Base-by-base conservation (phyloP, 2,113 vertebrate species). In the Caracal caracal region DNA sequence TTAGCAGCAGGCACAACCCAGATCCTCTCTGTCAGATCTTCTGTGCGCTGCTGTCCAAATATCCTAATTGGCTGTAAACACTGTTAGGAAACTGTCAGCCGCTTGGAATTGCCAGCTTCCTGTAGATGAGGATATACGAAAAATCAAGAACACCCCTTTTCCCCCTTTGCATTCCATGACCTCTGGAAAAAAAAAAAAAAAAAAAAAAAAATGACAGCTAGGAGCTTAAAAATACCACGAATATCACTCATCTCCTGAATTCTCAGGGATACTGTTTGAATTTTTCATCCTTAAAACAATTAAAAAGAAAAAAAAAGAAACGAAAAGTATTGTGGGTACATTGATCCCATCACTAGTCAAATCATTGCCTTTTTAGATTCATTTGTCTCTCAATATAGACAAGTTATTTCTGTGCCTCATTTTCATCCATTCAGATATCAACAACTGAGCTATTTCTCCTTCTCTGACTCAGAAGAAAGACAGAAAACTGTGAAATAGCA, bases 401-500 rank as follows among this genome's bases (percentile, higher is more conserved):
- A 94, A 15, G 22, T 70, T 93, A 76, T 56, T 70, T 70, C 80
- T 88, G 40, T 61, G 56, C 33, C 11, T 66, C 33, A 78, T 80
- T 94, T 89, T 79, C 53, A 70, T 33, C 12, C 33, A 47, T 75
- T 93, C 35, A 92, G 13, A 96, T 66, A 56, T 26, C 78, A 88
- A 78, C 73, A 87, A 51, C 65, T 56, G 76, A 94, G 61, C 35
- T 89, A 33, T 83, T 56, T 88, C 33, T 61, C 66, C 37, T 82
- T 78, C 30, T 83, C 37, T 70, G 49, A 78, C 63, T 88, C 70
- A 93, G 70, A 84, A 82, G 53, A 75, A 76, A 20, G 68, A 35
- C 37, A 81, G 43, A 88, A 73, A 30, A 85, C 61, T 75, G 13
- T 85, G 96, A 91, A 88, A 93, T 49, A 30, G 40, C 17, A 37